These are phyloP conservation scores for Lagenorhynchus albirostris DNA, from an alignment of 2,113 vertebrate genomes.

Conservation along the genomic window DNA sequence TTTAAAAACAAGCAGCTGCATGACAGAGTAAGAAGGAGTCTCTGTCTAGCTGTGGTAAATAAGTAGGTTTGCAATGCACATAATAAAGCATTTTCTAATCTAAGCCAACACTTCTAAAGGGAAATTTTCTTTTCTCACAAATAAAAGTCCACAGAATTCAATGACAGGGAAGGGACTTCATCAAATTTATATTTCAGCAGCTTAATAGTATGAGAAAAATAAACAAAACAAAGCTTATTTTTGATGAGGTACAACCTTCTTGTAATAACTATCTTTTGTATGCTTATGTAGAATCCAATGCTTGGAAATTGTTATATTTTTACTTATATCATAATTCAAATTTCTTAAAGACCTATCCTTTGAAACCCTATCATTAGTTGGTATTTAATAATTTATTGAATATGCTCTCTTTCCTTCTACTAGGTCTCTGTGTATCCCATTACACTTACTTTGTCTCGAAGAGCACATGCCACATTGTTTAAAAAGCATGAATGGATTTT, in stretches of 20 bases:
- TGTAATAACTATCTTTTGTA: neutral
- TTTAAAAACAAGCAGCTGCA: constrained; percentile 70
- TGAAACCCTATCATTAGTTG: neutral
- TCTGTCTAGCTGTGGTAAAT: constrained; percentile 59
- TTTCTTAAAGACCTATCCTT: neutral
- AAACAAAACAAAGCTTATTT: neutral
- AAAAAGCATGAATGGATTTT: neutral
- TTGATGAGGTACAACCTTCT: neutral
- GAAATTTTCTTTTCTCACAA: constrained; percentile 7
- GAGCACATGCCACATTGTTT: neutral
- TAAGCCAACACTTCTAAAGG: neutral
- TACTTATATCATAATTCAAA: neutral
- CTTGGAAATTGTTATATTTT: neutral
- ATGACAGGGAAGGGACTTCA: neutral
- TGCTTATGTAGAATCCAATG: neutral
- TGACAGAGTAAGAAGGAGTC: constrained; percentile 56
- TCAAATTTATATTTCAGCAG: neutral
- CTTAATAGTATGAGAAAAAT: neutral
- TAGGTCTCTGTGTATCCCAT: neutral
- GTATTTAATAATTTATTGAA: neutral
- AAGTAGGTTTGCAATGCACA: constrained; percentile 46
- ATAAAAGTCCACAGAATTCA: neutral
- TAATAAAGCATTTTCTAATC: constrained; percentile 50
- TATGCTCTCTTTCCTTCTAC: neutral
- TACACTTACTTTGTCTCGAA: neutral